Conservation (phyloP, 2,888 invertebrate species). For the Tetragonula carbonaria region DNA sequence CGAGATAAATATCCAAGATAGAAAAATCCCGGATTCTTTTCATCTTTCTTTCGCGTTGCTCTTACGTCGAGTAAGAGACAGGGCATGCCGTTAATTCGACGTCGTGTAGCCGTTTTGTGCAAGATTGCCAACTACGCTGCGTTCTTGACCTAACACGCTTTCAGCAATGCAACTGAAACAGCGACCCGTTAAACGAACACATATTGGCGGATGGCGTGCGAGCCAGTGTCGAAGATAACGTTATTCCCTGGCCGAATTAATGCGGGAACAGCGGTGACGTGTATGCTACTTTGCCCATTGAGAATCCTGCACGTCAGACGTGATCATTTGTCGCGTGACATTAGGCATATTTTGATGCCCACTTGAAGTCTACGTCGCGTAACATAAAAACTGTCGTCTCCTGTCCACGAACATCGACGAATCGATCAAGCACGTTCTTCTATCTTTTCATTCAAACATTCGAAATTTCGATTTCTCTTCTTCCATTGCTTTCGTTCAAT, state of each 20-base stretch:
- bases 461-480: background rate
- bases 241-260: slow-evolving; percentile 29
- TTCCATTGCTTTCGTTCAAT: background rate
- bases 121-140: background rate
- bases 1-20: slow-evolving; percentile 38
- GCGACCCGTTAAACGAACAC: background rate
- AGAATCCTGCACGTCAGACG: slow-evolving; percentile 12
- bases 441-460: background rate
- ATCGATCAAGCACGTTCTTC: background rate
- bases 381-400: background rate
- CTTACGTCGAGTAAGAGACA: background rate
- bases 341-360: background rate
- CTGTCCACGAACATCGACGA: background rate
- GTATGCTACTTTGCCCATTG: slow-evolving; percentile 9
- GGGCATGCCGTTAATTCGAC: slow-evolving; percentile 25
- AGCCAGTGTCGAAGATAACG: slow-evolving; percentile 13
- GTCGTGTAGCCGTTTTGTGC: background rate
- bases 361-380: background rate
- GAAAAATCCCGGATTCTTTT: slow-evolving; percentile 13
- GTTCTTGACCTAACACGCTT: background rate
- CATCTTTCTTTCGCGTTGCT: background rate
- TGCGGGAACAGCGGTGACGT: slow-evolving; percentile 10
- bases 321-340: background rate
- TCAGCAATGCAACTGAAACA: background rate
- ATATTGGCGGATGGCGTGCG: background rate